Conservation (phyloP, 2,888 invertebrate genomes). For the Erebia ligea region DNA sequence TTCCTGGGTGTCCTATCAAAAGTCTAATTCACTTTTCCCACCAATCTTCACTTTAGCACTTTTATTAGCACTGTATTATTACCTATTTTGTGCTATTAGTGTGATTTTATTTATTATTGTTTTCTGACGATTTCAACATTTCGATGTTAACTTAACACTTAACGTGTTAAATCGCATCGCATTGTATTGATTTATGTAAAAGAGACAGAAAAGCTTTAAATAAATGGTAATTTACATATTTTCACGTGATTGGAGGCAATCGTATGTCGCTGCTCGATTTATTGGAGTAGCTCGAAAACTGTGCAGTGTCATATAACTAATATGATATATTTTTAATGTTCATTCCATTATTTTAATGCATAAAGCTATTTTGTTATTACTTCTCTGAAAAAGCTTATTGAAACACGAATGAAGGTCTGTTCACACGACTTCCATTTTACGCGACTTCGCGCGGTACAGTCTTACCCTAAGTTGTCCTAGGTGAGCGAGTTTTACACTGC, state of each 20-base stretch:
- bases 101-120: background rate
- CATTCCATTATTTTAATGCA: background rate
- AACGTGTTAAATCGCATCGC: constrained; percentile 24
- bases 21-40: no score
- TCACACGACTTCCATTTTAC: background rate
- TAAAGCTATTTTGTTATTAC: background rate
- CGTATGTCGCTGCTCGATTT: constrained; percentile 27
- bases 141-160: constrained; percentile 9
- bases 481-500: no score
- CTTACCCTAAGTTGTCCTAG: no score
- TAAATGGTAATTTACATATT: constrained; percentile 42
- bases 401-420: background rate
- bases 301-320: constrained; percentile 17
- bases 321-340: constrained; percentile 19
- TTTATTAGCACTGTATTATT: background rate
- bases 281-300: constrained; percentile 22
- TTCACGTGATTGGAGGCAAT: constrained; percentile 39
- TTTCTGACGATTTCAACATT: background rate
- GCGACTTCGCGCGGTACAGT: no score
- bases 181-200: constrained; percentile 37
- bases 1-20: no score
- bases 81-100: no score
- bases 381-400: background rate
- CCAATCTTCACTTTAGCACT: no score
- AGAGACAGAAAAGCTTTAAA: constrained; percentile 36